Base-by-base conservation (phyloP, 2,888 invertebrate genomes). In the Pterostichus madidus region DNA sequence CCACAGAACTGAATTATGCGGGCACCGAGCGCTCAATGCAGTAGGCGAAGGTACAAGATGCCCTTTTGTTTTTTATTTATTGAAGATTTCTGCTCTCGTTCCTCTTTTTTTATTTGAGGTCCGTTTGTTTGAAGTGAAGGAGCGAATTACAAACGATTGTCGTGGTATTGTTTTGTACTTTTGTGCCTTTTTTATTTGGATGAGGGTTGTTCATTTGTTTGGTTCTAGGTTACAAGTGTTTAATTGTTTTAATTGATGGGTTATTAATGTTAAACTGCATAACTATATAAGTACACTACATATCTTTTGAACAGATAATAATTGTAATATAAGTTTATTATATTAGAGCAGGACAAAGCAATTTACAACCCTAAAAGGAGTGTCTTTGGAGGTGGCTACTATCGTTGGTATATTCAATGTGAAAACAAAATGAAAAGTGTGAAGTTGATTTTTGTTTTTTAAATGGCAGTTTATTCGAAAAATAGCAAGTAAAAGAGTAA, bases 21-120 rank as follows among this genome's bases (percentile, higher is more conserved):
- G 39, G 39, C 56, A 24, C 39, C 39, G 5, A 39, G 39, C 6
- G 44, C 49, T 39, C 46, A 31, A 49, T 75, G 75, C 49, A 64
- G 64, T 17, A 56, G 56, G 56, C 56, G 56, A 15, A 39, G 71
- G 71, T 53, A 73, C 75, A 75, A 49, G 52, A 49, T 75, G 75
- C 52, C 52, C 75, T 75, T 71, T 75, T 75, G 75, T 75, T 75
- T 75, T 75, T 52, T 75, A 75, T 75, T 75, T 75, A 75, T 75
- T 75, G 75, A 52, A 75, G 75, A 75, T 52, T 75, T 49, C 52
- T 75, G n/a, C n/a, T 15, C 75, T n/a, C 75, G 75, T 75, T 75
- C 49, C 31, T 75, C 52, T 52, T 75, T 73, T 24, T 73, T 71
- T 71, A 71, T 71, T 71, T 71, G 68, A 71, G 44, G 68, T 71